phyloP scores from a whole-genome alignment of 2,888 invertebrate genomes.

The Drosophila lutescens region DNA sequence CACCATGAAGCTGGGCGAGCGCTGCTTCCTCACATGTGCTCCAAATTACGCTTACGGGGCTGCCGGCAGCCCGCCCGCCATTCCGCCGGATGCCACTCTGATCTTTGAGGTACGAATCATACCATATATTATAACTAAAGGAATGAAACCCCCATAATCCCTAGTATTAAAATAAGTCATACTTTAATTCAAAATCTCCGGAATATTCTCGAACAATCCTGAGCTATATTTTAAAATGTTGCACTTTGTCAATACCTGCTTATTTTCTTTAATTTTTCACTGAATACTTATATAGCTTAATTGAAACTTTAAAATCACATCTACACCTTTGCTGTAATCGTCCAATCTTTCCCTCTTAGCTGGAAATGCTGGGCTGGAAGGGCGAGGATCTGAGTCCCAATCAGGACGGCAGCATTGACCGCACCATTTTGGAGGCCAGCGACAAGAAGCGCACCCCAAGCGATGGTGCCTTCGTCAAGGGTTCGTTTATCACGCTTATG shows the following conservation, averaged over 20 bases:
- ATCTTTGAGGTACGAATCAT: slow-evolving; percentile 90
- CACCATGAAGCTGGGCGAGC: slow-evolving; percentile 96
- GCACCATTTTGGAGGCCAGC: slow-evolving; percentile 89
- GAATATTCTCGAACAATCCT: too few relatives aligned
- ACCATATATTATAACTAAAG: background rate
- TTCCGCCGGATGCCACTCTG: slow-evolving; percentile 94
- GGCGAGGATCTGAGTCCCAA: slow-evolving; percentile 95
- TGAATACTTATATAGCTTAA: background rate
- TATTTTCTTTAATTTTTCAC: too few relatives aligned
- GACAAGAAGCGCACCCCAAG: slow-evolving; percentile 90
- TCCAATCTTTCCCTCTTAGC: slow-evolving; percentile 84
- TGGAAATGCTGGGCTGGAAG: slow-evolving; percentile 94
- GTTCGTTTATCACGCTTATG: slow-evolving; percentile 84
- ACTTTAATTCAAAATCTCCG: too few relatives aligned
- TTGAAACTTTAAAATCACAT: background rate
- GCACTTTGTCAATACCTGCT: too few relatives aligned
- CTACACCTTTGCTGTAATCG: background rate
- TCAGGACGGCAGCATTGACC: slow-evolving; percentile 92
- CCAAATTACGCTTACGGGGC: slow-evolving; percentile 96
- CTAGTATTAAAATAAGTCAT: too few relatives aligned
- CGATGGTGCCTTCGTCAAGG: slow-evolving; percentile 92
- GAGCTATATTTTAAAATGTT: too few relatives aligned
- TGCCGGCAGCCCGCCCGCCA: slow-evolving; percentile 92
- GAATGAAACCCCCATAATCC: too few relatives aligned
- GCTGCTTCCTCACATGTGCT: slow-evolving; percentile 92